Evolutionary conservation across 2,113 vertebrate genomes (phyloP).

Genomic region (Vicugna pacos): DNA sequence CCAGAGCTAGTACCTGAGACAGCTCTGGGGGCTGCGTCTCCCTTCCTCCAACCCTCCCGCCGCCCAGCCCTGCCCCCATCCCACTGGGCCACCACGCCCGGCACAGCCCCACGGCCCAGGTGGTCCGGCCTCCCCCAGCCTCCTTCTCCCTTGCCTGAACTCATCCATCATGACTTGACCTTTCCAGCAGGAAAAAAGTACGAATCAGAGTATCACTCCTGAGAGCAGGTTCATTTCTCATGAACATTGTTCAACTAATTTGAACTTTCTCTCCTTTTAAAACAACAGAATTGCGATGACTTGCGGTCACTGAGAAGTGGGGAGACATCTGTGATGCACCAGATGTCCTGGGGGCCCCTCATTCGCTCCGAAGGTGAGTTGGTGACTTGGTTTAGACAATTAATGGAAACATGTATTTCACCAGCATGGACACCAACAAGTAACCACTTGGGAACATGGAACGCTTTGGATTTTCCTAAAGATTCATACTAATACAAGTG

Average conservation of each 20-base stretch:
- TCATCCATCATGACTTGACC: rapidly evolving
- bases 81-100: rapidly evolving
- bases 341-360: slow-evolving; percentile 77
- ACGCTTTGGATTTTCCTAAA: not conserved
- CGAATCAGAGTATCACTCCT: rapidly evolving
- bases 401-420: not conserved
- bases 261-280: not conserved
- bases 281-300: slow-evolving; percentile 64
- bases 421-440: rapidly evolving
- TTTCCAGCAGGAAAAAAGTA: not conserved
- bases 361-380: slow-evolving; percentile 61
- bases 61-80: rapidly evolving
- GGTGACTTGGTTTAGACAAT: not conserved
- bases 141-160: rapidly evolving
- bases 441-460: rapidly evolving
- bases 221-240: rapidly evolving
- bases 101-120: not conserved
- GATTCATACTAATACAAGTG: rapidly evolving
- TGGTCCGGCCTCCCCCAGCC: not conserved
- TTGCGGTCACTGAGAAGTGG: slow-evolving; percentile 8
- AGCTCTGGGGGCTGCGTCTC: not conserved
- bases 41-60: rapidly evolving
- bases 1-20: not conserved
- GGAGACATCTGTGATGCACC: rapidly evolving
- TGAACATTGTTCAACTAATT: not conserved